Base-by-base conservation (phyloP, 2,113 vertebrate genomes). In the Bucco capensis region DNA sequence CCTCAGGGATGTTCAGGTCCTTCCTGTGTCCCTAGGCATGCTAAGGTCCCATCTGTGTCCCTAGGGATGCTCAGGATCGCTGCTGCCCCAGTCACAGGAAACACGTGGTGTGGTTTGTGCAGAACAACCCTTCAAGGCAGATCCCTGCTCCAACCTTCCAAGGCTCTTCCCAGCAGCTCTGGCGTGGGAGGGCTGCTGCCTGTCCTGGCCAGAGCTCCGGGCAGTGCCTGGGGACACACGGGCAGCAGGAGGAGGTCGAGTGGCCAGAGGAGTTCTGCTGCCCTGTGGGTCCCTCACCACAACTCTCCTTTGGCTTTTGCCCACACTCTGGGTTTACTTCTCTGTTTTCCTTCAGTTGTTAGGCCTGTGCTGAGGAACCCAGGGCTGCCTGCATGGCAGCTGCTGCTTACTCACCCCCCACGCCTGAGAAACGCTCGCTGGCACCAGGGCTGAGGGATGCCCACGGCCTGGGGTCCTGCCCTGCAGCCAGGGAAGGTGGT, bases 291-390 rank as follows among this genome's bases (percentile, higher is more conserved):
- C 77, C 27, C 49, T 67, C 64, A 11, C 8, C 33, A 56, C 1
- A 0, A 15, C 51, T 31, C 89, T 57, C 3, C 0, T 38, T 56
- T n/a, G 50, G 28, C 30, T 75, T 86, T 82, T 94, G 91, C 90
- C 92, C 90, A 87, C 62, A 60, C 66, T 87, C 88, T 64, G 1
- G 0, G 21, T 87, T 71, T 56, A 61, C 56, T 65, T 53, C 70
- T 64, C 54, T 93, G 89, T 93, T 94, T 95, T 51, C 90, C 73
- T 93, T 74, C 25, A 74, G 82, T 94, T 71, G 74, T 74, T 56
- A 53, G 88, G 83, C 67, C 83, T 35, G 60, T 1, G 10, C 86
- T 24, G 67, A 93, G 83, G 86, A 89, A 93, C 76, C 70, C 44
- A 10, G 30, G 9, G 19, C 86, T 71, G 86, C 71, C 66, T 79